Evolutionary conservation across 2,888 invertebrate species (phyloP).

Genomic region (Hetaerina titia): DNA sequence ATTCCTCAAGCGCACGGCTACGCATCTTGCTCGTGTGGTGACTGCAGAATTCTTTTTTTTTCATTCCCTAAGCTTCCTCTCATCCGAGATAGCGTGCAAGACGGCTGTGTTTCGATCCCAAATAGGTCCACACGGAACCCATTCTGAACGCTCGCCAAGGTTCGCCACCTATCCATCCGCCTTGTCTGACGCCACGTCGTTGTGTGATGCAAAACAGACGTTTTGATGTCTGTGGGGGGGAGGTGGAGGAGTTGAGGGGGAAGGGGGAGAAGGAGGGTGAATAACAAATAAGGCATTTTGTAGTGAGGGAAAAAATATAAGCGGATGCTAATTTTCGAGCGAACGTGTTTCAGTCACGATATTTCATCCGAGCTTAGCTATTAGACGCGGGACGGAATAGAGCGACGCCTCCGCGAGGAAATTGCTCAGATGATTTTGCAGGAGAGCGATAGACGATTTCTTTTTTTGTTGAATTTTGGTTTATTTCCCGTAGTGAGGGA

Average conservation of each 20-base stretch:
- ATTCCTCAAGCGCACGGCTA: neutral
- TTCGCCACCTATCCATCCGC: neutral
- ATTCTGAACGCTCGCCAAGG: neutral
- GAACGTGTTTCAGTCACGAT: neutral
- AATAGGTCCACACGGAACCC: neutral
- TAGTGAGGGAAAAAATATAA: neutral
- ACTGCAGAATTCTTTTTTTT: neutral
- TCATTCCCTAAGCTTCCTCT: neutral
- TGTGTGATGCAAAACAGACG: conserved; percentile 5
- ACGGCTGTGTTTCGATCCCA: neutral
- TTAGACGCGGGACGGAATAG: neutral
- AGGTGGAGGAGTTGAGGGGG: neutral
- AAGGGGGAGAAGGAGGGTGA: no score
- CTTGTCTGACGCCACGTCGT: neutral
- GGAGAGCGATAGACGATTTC: neutral
- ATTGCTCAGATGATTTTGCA: neutral
- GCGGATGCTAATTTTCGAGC: neutral
- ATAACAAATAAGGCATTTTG: no score
- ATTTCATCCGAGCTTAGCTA: neutral
- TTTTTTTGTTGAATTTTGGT: neutral
- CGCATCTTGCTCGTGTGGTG: neutral
- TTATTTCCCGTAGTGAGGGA: neutral
- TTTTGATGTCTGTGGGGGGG: neutral
- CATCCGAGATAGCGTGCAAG: neutral
- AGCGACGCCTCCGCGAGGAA: neutral